Evolutionary conservation across 2,113 vertebrate species (phyloP).

Genomic region (Otocyon megalotis): DNA sequence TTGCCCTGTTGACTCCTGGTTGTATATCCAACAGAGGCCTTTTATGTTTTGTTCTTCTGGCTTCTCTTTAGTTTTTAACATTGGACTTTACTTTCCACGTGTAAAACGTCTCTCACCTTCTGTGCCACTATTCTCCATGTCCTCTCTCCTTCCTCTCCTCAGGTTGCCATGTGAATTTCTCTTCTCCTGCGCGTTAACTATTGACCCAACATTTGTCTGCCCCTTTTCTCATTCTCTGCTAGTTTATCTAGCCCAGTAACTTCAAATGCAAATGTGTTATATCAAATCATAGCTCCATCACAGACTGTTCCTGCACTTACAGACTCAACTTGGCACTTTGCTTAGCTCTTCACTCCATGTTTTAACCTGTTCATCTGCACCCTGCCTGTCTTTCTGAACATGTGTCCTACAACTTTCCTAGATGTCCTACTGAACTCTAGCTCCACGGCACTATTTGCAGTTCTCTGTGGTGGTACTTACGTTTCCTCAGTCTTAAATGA

Average conservation of each 20-base stretch:
- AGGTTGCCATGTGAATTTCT: neutral
- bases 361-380: neutral
- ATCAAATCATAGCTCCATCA: neutral
- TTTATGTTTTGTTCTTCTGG: neutral
- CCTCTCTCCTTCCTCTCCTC: neutral
- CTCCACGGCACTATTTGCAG: neutral
- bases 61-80: constrained; percentile 4
- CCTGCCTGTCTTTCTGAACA: neutral
- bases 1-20: neutral
- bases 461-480: neutral
- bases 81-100: neutral
- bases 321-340: neutral
- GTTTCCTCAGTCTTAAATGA: neutral
- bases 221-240: neutral
- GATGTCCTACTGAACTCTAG: neutral
- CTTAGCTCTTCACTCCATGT: neutral
- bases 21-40: neutral
- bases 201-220: neutral
- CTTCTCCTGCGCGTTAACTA: neutral
- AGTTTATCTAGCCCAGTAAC: neutral
- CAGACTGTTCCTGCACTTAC: neutral
- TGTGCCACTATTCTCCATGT: neutral
- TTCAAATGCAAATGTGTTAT: neutral
- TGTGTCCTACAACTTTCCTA: neutral
- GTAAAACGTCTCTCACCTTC: neutral